Base-by-base conservation (phyloP, 1,140 invertebrate species). In the Phortica variegata region DNA sequence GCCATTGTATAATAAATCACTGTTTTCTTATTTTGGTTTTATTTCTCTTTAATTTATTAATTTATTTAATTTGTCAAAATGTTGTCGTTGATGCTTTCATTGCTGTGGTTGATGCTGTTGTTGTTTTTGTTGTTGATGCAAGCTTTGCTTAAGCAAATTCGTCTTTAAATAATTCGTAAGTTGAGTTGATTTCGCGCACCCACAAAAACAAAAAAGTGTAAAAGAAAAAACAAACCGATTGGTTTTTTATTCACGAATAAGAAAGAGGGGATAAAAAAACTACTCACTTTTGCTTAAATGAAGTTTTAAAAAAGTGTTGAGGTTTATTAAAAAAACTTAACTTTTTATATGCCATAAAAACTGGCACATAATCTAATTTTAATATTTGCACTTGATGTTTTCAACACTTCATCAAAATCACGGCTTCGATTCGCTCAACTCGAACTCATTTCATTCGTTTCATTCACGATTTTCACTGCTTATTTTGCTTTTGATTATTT, bases 251-350 rank as follows among this genome's bases (percentile, higher is more conserved):
- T 58, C 58, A 65, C 61, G n/a, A n/a, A n/a, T n/a, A n/a, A n/a
- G n/a, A n/a, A n/a, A n/a, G n/a, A n/a, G n/a, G n/a, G n/a, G n/a
- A n/a, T n/a, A n/a, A n/a, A n/a, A n/a, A n/a, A n/a, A n/a, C n/a
- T n/a, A n/a, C n/a, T n/a, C n/a, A n/a, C n/a, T n/a, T n/a, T n/a
- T n/a, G n/a, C n/a, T n/a, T n/a, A n/a, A n/a, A n/a, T n/a, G n/a
- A n/a, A n/a, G n/a, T n/a, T n/a, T n/a, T n/a, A n/a, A n/a, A n/a
- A n/a, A n/a, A n/a, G n/a, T n/a, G n/a, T 63, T 56, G 47, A 47
- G 48, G 41, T 59, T 53, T 49, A 68, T 68, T 68, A 54, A 62
- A 47, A 43, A 66, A 68, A 66, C 60, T 63, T 60, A 55, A 54
- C 63, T 68, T 63, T 63, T 63, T 46, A 54, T 29, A 6, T 7